A percentile compares a stretch with the other conserved stretches of the same genome.
Conservation (phyloP, 2,113 vertebrate genomes). For the Bungarus multicinctus region DNA sequence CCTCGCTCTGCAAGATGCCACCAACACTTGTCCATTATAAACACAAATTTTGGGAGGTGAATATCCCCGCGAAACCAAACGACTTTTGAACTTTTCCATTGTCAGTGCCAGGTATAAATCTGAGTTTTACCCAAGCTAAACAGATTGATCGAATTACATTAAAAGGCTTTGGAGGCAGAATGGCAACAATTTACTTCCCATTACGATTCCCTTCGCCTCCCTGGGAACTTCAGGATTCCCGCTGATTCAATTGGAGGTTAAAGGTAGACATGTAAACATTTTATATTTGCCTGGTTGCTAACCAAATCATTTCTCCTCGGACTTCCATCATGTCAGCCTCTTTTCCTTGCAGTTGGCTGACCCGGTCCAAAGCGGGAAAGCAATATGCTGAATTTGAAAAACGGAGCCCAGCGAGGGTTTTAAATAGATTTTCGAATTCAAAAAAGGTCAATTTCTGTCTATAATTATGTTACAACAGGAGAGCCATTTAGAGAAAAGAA, state of each 20-base stretch:
- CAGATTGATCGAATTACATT: slow-evolving; percentile 64
- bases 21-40: slow-evolving; percentile 49
- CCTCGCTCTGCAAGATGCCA: slow-evolving; percentile 43
- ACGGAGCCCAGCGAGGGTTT: slow-evolving; percentile 75
- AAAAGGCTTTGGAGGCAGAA: slow-evolving; percentile 47
- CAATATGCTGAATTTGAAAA: slow-evolving; percentile 73
- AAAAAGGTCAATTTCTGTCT: slow-evolving; percentile 80
- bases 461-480: slow-evolving; percentile 76
- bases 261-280: slow-evolving; percentile 49
- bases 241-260: slow-evolving; percentile 41
- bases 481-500: slow-evolving; percentile 68
- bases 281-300: slow-evolving; percentile 50
- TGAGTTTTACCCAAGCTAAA: slow-evolving; percentile 65
- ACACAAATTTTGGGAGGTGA: slow-evolving; percentile 45
- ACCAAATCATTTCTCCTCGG: slow-evolving; percentile 51
- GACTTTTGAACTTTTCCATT: slow-evolving; percentile 57
- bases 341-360: slow-evolving; percentile 38
- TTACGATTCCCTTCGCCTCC: slow-evolving; percentile 59
- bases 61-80: slow-evolving; percentile 44
- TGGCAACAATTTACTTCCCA: slow-evolving; percentile 58
- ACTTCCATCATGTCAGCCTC: slow-evolving; percentile 47
- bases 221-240: slow-evolving; percentile 45
- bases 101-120: slow-evolving; percentile 44
- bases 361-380: slow-evolving; percentile 60
- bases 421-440: slow-evolving; percentile 78